Base-by-base conservation (phyloP, 2,113 vertebrate species). In the Ivindomyrus marchei region DNA sequence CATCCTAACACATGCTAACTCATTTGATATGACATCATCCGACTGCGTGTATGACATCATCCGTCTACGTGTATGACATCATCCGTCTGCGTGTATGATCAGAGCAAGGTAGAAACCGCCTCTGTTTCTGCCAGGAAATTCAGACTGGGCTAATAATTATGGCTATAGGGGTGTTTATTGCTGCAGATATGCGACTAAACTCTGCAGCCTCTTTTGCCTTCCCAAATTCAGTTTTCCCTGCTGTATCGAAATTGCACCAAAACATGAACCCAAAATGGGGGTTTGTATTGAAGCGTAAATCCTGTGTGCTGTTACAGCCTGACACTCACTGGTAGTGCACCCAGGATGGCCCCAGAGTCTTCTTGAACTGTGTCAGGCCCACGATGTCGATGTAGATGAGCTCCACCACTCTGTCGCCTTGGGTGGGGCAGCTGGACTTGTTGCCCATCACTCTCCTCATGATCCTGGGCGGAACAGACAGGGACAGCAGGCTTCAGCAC, bases 351-450 rank as follows among this genome's bases (percentile, higher is more conserved):
- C 98, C 98, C 74, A 99, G 96, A 0, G 98, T 99, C 96, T 99
- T 99, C 96, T 99, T 99, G 93, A 99, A 99, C 92, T 99, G 98
- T 74, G 98, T 97, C 0, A 99, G 97, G 86, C 98, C 98, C 88
- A 99, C 98, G 0, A 99, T 99, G 92, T 99, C 98, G 27, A 99
- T 99, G 94, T 99, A 99, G 93, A 99, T 99, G 85, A 99, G 98
- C 93, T 99, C 98, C 21, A 99, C 98, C 3, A 99, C 96, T 94
- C 97, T 98, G 92, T 99, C 98, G 0, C 98, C 98, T 91, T 98
- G 97, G 1, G 98, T 99, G 0, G 98, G 98, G 90, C 98, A 99
- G 90, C 98, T 99, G 92, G 98, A 99, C 92, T 98, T 97, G 95
- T 99, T 99, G 87, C 98, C 98, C 92, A 99, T 98, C 91, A 99